phyloP scores from a whole-genome alignment of 2,888 invertebrate genomes.

The Cacoxenus indagator region DNA sequence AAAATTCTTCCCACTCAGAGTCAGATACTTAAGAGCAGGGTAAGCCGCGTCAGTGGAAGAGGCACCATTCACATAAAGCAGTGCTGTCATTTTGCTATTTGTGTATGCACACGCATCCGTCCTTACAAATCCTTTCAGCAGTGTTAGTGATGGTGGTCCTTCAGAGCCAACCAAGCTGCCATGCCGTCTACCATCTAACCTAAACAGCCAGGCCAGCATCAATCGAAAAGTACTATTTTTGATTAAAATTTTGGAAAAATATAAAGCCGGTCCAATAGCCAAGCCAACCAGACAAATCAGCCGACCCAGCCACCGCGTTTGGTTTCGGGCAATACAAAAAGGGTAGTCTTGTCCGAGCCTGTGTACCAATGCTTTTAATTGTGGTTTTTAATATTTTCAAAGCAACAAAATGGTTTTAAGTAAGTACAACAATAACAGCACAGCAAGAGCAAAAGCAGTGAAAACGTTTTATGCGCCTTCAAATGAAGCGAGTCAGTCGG shows the following conservation, averaged over 20 bases:
- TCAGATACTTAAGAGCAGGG: not conserved
- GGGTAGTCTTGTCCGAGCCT: not conserved
- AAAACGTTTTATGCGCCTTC: constrained; percentile 21
- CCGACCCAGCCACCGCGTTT: not conserved
- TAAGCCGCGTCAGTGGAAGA: not conserved
- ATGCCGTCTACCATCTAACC: not conserved
- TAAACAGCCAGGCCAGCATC: constrained; percentile 33
- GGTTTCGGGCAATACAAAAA: not conserved
- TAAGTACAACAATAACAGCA: constrained; percentile 37
- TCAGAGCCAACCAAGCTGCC: not conserved
- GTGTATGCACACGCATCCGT: constrained; percentile 18
- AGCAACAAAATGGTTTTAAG: constrained; percentile 37
- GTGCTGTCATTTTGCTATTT: not conserved
- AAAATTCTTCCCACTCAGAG: not conserved
- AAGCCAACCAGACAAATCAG: not conserved
- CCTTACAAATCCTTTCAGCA: constrained; percentile 23
- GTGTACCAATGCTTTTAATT: constrained; percentile 51
- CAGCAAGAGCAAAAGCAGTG: too few species aligned
- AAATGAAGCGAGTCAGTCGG: constrained; percentile 26
- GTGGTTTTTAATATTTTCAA: constrained; percentile 55
- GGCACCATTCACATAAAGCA: not conserved
- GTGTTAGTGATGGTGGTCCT: too few species aligned
- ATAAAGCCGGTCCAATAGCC: not conserved
- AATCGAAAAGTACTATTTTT: constrained; percentile 67
- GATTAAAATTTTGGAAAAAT: constrained; percentile 56